Base-by-base conservation (phyloP, 2,888 invertebrate genomes). In the Callyntrura sp. region DNA sequence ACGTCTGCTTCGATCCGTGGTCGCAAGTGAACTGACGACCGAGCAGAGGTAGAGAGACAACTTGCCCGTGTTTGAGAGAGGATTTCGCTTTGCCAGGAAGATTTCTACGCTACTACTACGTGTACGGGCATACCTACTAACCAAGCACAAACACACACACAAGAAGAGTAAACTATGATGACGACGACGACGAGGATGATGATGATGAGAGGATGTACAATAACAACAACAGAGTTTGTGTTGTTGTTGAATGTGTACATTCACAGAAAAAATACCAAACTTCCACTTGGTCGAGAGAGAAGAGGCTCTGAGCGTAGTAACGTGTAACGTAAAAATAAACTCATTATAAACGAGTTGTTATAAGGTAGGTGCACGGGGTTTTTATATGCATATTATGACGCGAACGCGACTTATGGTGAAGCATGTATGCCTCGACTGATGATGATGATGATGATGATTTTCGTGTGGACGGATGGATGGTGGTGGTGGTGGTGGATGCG, bases 1-100 rank as follows among this genome's bases (percentile, higher is more conserved):
- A 78, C 85, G 85, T 85, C 78, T 57, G 85, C 25, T 78, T n/a
- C 62, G 48, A 43, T 78, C 78, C 62, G 65, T 48, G 65, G 85
- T 85, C 85, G 45, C 85, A 85, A 85, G 78, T 85, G 65, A 85
- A 85, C 85, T 85, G 85, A 85, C 25, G 70, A 70, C 70, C 23
- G 12, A 65, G 28, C 62, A n/a, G 76, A 43, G 45, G 45, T 20
- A 62, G 20, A 82, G 43, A 62, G 0, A 76, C 48, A 20, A 78
- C 78, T 45, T 70, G 78, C 78, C 25, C 55, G 78, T 78, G 78
- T 78, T 51, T 51, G 65, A 9, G 55, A 55, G 70, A 35, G 70
- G 70, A 35, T n/a, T 45, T 70, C 5, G 70, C 43, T 45, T 55
- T 57, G 78, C 55, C 23, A 73, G 48, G 45, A 70, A 73, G 48